Evolutionary conservation across 2,113 vertebrate genomes (phyloP).

Genomic region (Pongo abelii): DNA sequence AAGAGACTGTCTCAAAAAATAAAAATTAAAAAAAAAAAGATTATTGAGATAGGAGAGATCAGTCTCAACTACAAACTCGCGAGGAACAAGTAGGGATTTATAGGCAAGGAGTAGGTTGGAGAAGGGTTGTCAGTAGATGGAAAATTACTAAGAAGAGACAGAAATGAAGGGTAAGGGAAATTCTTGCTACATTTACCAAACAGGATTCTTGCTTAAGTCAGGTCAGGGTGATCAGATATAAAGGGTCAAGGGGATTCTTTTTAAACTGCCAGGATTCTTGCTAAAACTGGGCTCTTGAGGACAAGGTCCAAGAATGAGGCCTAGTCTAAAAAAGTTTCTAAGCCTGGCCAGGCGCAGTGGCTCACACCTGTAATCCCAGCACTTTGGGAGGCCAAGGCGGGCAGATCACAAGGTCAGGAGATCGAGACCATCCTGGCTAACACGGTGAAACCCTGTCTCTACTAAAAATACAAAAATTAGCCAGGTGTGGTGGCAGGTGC

Average conservation of each 20-base stretch:
- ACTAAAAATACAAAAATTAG: no score
- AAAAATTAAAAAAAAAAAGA: no score
- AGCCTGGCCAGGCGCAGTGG: background rate
- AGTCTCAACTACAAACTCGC: background rate
- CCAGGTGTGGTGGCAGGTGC: no score
- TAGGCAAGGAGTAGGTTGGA: background rate
- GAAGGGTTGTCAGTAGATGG: background rate
- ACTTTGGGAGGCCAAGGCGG: no score
- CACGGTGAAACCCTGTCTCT: no score
- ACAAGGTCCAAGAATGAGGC: background rate
- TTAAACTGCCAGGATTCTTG: background rate
- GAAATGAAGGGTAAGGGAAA: background rate
- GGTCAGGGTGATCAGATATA: background rate
- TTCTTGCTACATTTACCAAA: background rate
- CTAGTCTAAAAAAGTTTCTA: background rate
- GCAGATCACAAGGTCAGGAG: no score
- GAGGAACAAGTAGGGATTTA: background rate
- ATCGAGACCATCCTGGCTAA: no score
- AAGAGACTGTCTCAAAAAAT: no score
- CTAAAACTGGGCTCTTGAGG: background rate
- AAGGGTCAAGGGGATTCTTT: background rate
- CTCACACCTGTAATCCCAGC: no score
- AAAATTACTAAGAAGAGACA: background rate
- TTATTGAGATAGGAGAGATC: background rate
- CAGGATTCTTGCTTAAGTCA: background rate